Evolutionary conservation across 2,888 invertebrate genomes (phyloP).

Genomic region (Sturmia bella): DNA sequence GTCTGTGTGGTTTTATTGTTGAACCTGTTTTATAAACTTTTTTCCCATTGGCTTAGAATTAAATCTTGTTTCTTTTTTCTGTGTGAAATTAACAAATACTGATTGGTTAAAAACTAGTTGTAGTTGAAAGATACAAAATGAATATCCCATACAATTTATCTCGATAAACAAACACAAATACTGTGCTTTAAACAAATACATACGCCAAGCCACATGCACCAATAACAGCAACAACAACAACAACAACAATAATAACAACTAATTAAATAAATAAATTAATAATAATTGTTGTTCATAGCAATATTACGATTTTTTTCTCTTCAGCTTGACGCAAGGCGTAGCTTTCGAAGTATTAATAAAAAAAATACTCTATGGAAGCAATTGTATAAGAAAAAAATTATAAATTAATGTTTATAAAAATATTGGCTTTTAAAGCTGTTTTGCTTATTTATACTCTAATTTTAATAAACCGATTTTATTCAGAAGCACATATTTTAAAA

Average conservation of each 20-base stretch:
- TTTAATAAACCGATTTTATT: no score
- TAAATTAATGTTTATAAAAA: not conserved
- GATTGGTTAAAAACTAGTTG: slow-evolving; percentile 70
- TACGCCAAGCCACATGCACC: not conserved
- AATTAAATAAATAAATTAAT: slow-evolving; percentile 39
- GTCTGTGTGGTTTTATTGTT: slow-evolving; percentile 30
- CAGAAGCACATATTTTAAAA: no score
- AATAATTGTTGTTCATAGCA: slow-evolving; percentile 30
- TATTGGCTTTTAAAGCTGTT: no score
- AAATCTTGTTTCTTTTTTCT: slow-evolving; percentile 60
- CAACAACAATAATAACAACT: slow-evolving; percentile 1
- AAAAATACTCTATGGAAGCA: not conserved
- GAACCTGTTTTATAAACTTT: slow-evolving; percentile 67
- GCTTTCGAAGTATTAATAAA: not conserved
- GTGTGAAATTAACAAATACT: slow-evolving; percentile 64
- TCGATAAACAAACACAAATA: slow-evolving; percentile 31
- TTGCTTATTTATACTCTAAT: no score
- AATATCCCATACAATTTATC: slow-evolving; percentile 14
- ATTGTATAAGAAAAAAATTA: not conserved
- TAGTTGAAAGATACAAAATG: slow-evolving; percentile 59
- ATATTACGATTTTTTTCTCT: slow-evolving; percentile 18
- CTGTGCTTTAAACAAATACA: not conserved
- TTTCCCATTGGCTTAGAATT: slow-evolving; percentile 68
- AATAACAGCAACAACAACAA: not conserved
- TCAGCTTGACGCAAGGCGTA: slow-evolving; percentile 36